Base-by-base conservation (phyloP, 2,888 invertebrate species). In the Mythimna lalbum region DNA sequence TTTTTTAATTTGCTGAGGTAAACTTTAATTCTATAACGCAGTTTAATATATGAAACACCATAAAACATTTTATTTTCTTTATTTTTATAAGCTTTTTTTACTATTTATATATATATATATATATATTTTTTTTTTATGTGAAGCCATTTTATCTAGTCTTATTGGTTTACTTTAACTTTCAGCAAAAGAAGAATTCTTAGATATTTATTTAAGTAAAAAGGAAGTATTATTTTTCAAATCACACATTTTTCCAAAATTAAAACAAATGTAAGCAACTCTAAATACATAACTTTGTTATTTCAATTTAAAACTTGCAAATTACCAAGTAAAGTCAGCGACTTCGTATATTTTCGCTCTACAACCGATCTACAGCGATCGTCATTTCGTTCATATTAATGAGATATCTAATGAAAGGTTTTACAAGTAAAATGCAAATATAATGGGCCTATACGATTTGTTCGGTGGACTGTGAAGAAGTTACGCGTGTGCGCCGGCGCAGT, bases 391-490 rank as follows among this genome's bases (percentile, higher is more conserved):
- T 69, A 75, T 77, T 80, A 75, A 73, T 81, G 64, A 75, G 65
- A 69, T 65, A 63, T 74, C 62, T 82, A 78, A 79, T 80, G 66
- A 81, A 80, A 78, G 78, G 68, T 76, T 56, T 75, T 65, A 79
- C 73, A 78, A 84, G 79, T 86, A 83, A 84, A 84, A 87, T 87
- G 83, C 82, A 82, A 87, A 86, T 86, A 78, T 67, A 82, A 82
- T 78, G 69, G 67, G 63, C 69, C 76, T 63, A 66, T 80, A 81
- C 81, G 77, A 85, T 84, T 82, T 84, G 86, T 82, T 82, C 86
- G 76, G 65, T 84, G 77, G 82, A 77, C 85, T 87, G 86, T 86
- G 85, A 86, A 89, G 82, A 88, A 85, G 66, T 83, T 65, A 79
- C 82, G 85, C 86, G 83, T 81, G 83, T 63, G 83, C 84, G 84